phyloP scores from a whole-genome alignment of 2,113 vertebrate genomes.

The Reinhardtius hippoglossoides region DNA sequence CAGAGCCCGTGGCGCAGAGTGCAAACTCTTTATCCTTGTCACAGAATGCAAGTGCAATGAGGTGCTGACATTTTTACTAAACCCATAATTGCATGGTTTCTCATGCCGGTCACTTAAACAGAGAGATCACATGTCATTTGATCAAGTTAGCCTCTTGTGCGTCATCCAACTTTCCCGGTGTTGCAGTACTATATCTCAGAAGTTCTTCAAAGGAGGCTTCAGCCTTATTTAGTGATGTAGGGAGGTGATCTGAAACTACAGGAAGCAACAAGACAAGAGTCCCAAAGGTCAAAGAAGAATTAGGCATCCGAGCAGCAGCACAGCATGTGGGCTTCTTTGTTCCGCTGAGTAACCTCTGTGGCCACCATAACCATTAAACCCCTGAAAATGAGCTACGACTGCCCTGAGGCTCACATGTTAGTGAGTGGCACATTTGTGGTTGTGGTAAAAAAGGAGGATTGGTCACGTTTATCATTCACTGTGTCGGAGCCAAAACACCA shows the following conservation, averaged over 20 bases:
- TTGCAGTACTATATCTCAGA: background rate
- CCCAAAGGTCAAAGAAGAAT: conserved; percentile 29
- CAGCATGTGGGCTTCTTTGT: conserved; percentile 47
- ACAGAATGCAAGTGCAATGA: conserved; percentile 22
- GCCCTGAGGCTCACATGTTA: conserved; percentile 56
- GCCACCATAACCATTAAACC: conserved; percentile 47
- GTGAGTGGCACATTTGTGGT: conserved; percentile 71
- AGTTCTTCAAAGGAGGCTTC: background rate
- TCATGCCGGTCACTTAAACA: conserved; percentile 15
- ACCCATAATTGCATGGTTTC: conserved; percentile 21
- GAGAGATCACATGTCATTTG: conserved; percentile 20
- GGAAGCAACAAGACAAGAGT: conserved; percentile 11
- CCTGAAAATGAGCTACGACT: conserved; percentile 45
- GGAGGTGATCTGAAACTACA: conserved; percentile 10
- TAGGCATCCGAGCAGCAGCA: conserved; percentile 45
- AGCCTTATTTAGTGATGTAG: background rate
- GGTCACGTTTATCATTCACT: conserved; percentile 45
- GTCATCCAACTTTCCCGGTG: conserved; percentile 14
- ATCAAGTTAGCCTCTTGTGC: conserved; percentile 9
- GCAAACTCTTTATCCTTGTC: conserved; percentile 3
- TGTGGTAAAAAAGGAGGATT: conserved; percentile 46
- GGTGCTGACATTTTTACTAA: conserved; percentile 43
- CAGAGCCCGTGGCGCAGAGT: background rate
- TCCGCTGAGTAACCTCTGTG: conserved; percentile 42
- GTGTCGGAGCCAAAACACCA: conserved; percentile 40